Conservation (phyloP, 2,888 invertebrate genomes). For the Nomada flava region DNA sequence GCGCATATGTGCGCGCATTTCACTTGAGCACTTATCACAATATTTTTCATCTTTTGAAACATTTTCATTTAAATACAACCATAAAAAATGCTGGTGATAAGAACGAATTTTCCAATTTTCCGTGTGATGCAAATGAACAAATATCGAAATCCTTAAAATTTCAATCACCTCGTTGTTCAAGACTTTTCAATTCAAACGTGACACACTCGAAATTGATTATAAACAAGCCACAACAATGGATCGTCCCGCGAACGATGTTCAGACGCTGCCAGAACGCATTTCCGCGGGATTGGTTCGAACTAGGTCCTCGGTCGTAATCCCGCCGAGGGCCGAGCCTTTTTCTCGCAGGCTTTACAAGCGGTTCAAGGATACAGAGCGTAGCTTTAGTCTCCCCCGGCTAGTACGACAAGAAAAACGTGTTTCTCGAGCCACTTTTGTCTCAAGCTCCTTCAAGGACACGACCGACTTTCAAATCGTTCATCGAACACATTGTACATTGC, state of each 20-base stretch:
- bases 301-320: conserved; percentile 31
- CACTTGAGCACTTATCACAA: too few relatives aligned
- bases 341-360: conserved; percentile 36
- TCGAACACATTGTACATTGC: conserved; percentile 29
- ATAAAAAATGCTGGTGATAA: too few relatives aligned
- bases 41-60: too few relatives aligned
- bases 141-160: too few relatives aligned
- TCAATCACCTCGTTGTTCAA: too few relatives aligned
- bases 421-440: background rate
- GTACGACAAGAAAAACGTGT: conserved; percentile 32
- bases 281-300: conserved; percentile 28
- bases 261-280: conserved; percentile 15
- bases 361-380: conserved; percentile 32
- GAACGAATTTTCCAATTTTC: too few relatives aligned
- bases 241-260: conserved; percentile 34
- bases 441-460: conserved; percentile 1
- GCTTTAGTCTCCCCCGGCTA: conserved; percentile 34
- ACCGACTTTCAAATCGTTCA: background rate
- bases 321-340: conserved; percentile 28
- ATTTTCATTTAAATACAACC: too few relatives aligned
- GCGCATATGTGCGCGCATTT: too few relatives aligned
- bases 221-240: conserved; percentile 18
- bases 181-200: too few relatives aligned
- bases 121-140: too few relatives aligned
- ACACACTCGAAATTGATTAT: background rate